Conservation (phyloP, 2,888 invertebrate genomes). For the Stenoptilia bipunctidactyla region DNA sequence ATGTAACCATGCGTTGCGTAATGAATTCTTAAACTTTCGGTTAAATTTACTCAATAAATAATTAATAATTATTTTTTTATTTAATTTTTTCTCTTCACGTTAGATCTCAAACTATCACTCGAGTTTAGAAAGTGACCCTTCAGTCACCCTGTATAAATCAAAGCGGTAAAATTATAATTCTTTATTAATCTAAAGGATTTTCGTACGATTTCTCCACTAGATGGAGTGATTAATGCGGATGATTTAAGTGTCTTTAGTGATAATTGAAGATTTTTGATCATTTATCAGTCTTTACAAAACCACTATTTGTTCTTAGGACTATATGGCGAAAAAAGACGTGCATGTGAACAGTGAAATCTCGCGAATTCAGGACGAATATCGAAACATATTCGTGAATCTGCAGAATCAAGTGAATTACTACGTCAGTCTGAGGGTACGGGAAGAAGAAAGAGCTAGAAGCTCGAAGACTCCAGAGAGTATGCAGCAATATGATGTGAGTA, state of each 20-base stretch:
- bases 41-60: no score
- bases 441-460: slow-evolving; percentile 40
- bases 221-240: neutral
- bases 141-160: no score
- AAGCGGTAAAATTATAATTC: no score
- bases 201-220: no score
- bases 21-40: no score
- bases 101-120: no score
- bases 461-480: slow-evolving; percentile 13
- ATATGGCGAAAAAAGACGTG: slow-evolving; percentile 74
- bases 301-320: slow-evolving; percentile 47
- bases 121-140: no score
- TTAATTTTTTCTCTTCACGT: no score
- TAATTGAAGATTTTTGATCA: neutral
- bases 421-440: slow-evolving; percentile 47
- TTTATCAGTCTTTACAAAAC: neutral
- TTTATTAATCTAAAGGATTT: no score
- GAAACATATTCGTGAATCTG: slow-evolving; percentile 64
- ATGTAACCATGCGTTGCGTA: no score
- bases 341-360: slow-evolving; percentile 74
- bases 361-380: slow-evolving; percentile 74
- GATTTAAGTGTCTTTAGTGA: neutral
- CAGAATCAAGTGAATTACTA: slow-evolving; percentile 63
- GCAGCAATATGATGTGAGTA: slow-evolving; percentile 35
- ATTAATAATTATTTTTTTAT: no score